These are phyloP conservation scores for Hedychridium roseum DNA, from an alignment of 2,888 invertebrate species.

Conservation along the genomic window DNA sequence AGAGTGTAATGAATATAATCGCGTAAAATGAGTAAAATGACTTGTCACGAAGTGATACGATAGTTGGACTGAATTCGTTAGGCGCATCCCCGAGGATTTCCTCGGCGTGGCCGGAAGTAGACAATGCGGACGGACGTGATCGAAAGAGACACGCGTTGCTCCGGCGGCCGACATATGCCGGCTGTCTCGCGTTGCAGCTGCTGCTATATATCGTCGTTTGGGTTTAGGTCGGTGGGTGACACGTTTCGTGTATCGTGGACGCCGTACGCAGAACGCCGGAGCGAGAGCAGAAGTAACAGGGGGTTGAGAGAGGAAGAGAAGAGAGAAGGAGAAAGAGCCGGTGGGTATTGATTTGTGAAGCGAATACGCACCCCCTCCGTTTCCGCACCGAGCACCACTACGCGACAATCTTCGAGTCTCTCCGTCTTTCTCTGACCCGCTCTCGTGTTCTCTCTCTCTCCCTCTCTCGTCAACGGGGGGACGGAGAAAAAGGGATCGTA, in stretches of 20 bases:
- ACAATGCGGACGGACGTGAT: not conserved
- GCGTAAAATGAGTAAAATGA: too few relatives aligned
- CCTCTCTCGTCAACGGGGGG: too few relatives aligned
- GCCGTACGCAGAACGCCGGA: conserved; percentile 18
- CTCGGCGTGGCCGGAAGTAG: too few relatives aligned
- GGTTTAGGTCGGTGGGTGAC: conserved; percentile 58
- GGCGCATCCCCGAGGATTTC: too few relatives aligned
- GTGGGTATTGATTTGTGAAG: conserved; percentile 58
- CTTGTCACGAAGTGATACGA: too few relatives aligned
- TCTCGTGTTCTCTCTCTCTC: conserved; percentile 9
- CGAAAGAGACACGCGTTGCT: not conserved
- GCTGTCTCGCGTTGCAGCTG: conserved; percentile 41
- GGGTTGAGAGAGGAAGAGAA: conserved; percentile 22
- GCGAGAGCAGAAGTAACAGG: conserved; percentile 25
- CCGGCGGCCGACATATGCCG: conserved; percentile 36
- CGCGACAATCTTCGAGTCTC: too few relatives aligned
- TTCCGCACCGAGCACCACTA: conserved; percentile 11
- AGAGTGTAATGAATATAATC: too few relatives aligned
- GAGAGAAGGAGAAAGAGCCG: conserved; percentile 14
- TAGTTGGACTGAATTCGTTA: too few relatives aligned
- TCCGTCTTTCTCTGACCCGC: not conserved
- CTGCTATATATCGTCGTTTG: conserved; percentile 40
- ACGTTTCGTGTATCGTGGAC: conserved; percentile 50
- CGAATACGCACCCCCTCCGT: conserved; percentile 34
- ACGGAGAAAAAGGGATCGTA: too few relatives aligned